Base-by-base conservation (phyloP, 2,113 vertebrate species). In the Alosa alosa region DNA sequence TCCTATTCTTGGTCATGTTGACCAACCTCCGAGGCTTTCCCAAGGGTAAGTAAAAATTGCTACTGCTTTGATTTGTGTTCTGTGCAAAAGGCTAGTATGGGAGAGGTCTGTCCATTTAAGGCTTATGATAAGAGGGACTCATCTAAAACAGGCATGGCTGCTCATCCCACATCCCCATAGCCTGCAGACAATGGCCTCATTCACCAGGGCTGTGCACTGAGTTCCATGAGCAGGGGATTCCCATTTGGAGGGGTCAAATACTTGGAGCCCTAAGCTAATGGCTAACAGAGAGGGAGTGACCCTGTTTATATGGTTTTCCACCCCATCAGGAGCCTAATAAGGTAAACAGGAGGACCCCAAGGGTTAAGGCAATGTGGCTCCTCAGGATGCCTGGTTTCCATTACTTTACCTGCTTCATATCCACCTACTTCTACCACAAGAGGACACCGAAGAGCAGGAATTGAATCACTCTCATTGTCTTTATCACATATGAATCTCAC, bases 191-290 rank as follows among this genome's bases (percentile, higher is more conserved):
- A 92, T 90, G 87, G 81, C 82, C 50, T 83, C 87, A 86, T 93
- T 94, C 90, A 94, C 13, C 22, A 1, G 49, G 31, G 64, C 83
- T 89, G 82, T 87, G 55, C 5, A 83, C 82, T 39, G 86, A 41
- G 83, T 89, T 93, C 91, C 91, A 89, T 91, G 91, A 91, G 88
- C 85, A 5, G 81, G 31, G 87, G 83, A 72, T 87, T 85, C 84
- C 89, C 86, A 68, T 41, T 86, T 89, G 89, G 84, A 81, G 86
- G 87, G 93, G 92, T 92, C 92, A 90, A 88, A 93, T 91, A 92
- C 91, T 86, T 90, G 45, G 85, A 82, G 89, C 88, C 82, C 81
- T 57, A 82, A 52, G 88, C 87, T 90, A 84, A 91, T 84, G 81
- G 85, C 89, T 88, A 89, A 89, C 88, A 85, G 84, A 46, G 68